Base-by-base conservation (phyloP, 2,113 vertebrate genomes). In the Oncorhynchus kisutch region DNA sequence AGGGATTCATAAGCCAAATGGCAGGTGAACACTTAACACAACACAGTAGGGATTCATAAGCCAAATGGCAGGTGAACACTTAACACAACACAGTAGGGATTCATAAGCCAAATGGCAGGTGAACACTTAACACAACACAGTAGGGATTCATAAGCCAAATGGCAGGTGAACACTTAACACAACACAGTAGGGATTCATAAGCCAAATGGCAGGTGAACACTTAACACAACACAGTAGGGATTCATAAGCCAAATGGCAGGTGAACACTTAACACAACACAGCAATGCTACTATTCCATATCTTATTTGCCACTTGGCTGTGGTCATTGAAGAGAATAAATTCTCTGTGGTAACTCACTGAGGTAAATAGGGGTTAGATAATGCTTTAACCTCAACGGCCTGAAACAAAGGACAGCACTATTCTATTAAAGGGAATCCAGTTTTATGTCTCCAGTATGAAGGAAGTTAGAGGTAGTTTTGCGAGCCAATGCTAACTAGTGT, bases 331-430 rank as follows among this genome's bases (percentile, higher is more conserved):
- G 34, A 70, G 64, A 72, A 62, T 70, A 22, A 31, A 69, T 73
- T 69, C 31, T 71, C 57, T 70, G 65, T 67, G 29, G 78, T 81
- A 74, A 49, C 57, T 67, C 60, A 67, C 31, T 13, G 24, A 79
- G 76, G 84, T 81, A 82, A 86, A 78, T 70, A 78, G 6, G 48
- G 5, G 75, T 69, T 71, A 22, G 69, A 70, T 29, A 60, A 70
- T 6, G 4, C 29, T 82, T 73, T 72, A 24, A 82, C 79, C 68
- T 74, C 62, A 72, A 64, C 1, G 59, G 84, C 49, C 5, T 25
- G 64, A 16, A 25, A 27, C 22, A 66, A 25, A 71, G 78, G 70
- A 60, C 84, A 82, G 20, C 76, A 72, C 25, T 65, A 22, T 8
- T 45, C 72, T 75, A 57, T 71, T 75, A 34, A 34, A 34, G 31